phyloP scores from a whole-genome alignment of 2,888 invertebrate genomes.

The Cheilosia vulpina region DNA sequence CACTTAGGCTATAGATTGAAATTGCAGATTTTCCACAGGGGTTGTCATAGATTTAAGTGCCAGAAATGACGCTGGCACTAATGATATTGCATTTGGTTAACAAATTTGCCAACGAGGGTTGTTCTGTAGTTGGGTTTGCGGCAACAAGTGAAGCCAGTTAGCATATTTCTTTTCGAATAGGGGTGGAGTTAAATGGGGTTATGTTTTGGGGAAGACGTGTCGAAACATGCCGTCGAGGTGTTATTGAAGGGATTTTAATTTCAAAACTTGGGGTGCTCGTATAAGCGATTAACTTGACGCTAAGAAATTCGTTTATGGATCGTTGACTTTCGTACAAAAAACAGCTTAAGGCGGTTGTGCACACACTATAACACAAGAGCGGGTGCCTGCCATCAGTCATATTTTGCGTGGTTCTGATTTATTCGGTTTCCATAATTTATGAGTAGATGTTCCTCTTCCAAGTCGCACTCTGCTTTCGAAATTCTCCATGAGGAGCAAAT shows the following conservation, averaged over 20 bases:
- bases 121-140: slow-evolving; percentile 2
- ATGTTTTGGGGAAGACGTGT: slow-evolving; percentile 6
- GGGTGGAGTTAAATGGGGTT: slow-evolving; percentile 6
- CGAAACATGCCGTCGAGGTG: slow-evolving; percentile 8
- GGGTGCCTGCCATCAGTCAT: no score
- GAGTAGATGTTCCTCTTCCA: no score
- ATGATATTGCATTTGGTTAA: slow-evolving; percentile 71
- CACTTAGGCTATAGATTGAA: slow-evolving; percentile 32
- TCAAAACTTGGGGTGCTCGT: background rate
- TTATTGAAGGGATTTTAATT: slow-evolving; percentile 11
- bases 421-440: no score
- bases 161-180: slow-evolving; percentile 16
- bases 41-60: slow-evolving; percentile 42
- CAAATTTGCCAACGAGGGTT: slow-evolving; percentile 61
- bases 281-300: background rate
- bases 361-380: no score
- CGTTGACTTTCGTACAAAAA: no score
- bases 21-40: slow-evolving; percentile 44
- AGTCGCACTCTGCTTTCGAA: no score
- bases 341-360: no score
- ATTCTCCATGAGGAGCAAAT: no score
- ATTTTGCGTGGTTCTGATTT: no score
- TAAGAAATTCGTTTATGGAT: background rate
- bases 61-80: slow-evolving; percentile 45
- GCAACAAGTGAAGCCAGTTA: slow-evolving; percentile 51